A percentile compares a stretch with the other conserved stretches of the same genome.
These are phyloP conservation scores for Eremophila alpestris DNA, from an alignment of 2,797 vertebrate genomes.

Conservation along the genomic window DNA sequence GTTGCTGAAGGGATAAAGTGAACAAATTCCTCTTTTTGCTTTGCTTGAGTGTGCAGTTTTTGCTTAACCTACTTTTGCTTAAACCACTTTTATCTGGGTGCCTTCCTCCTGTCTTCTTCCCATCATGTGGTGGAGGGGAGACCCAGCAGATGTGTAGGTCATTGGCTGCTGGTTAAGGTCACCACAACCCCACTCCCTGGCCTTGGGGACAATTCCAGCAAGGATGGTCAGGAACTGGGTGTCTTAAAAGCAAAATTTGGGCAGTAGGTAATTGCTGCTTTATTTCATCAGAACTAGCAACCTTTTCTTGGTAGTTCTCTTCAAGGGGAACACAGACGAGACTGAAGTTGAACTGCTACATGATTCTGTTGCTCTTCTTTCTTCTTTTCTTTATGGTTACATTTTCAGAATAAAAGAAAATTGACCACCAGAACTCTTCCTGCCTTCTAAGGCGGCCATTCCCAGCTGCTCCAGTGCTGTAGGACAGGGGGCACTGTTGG, in stretches of 20 bases:
- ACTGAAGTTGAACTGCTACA: neutral
- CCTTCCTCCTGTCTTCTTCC: neutral
- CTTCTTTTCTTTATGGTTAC: neutral
- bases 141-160: neutral
- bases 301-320: neutral
- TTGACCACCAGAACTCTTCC: neutral
- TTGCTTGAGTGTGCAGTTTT: neutral
- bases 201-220: neutral
- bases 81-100: neutral
- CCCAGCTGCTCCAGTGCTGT: neutral
- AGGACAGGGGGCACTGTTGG: neutral
- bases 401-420: neutral
- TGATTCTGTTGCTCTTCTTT: neutral
- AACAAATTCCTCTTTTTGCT: neutral
- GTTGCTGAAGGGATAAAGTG: neutral
- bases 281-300: neutral
- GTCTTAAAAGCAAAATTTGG: neutral
- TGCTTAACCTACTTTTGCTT: neutral
- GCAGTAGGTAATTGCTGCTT: neutral
- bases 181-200: neutral
- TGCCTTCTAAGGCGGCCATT: neutral
- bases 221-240: neutral
- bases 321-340: neutral
- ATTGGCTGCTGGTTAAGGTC: neutral
- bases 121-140: accelerated